Conservation (phyloP, 2,888 invertebrate species). For the Proisotoma minuta region DNA sequence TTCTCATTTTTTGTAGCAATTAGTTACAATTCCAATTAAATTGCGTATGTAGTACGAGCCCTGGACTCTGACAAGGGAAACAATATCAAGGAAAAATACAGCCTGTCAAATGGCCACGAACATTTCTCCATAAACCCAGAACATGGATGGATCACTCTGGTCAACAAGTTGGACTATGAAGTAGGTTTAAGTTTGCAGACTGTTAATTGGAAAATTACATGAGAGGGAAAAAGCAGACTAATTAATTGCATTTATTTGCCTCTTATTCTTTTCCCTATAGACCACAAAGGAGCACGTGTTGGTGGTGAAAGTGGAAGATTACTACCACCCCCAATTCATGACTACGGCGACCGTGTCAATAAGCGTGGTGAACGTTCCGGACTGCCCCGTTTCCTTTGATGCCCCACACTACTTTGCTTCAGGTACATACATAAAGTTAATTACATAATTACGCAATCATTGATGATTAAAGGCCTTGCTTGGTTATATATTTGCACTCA, state of each 20-base stretch:
- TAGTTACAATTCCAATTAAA: neutral
- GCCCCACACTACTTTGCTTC: conserved; percentile 44
- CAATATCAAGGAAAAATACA: conserved; percentile 79
- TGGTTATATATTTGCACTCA: too few species aligned
- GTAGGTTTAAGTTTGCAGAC: conserved; percentile 17
- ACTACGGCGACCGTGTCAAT: conserved; percentile 45
- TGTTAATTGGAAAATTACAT: neutral
- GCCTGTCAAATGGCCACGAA: conserved; percentile 56
- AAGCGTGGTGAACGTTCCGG: conserved; percentile 39
- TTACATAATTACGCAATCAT: too few species aligned
- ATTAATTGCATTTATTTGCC: neutral
- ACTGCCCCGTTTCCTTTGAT: conserved; percentile 41
- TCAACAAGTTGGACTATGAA: conserved; percentile 47
- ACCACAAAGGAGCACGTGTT: conserved; percentile 39
- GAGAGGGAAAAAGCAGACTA: neutral
- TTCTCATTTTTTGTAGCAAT: neutral
- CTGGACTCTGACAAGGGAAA: conserved; percentile 70
- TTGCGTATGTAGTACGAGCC: conserved; percentile 57
- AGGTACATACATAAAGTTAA: conserved; percentile 35
- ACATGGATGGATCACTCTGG: conserved; percentile 47
- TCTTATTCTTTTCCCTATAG: conserved; percentile 24
- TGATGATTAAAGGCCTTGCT: too few species aligned
- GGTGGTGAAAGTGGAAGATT: conserved; percentile 44
- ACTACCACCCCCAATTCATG: conserved; percentile 44
- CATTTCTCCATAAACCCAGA: conserved; percentile 47